A percentile compares a stretch with the other conserved stretches of the same genome.
Evolutionary conservation across 2,888 invertebrate species (phyloP).

Genomic region (Adelognathus sp.): DNA sequence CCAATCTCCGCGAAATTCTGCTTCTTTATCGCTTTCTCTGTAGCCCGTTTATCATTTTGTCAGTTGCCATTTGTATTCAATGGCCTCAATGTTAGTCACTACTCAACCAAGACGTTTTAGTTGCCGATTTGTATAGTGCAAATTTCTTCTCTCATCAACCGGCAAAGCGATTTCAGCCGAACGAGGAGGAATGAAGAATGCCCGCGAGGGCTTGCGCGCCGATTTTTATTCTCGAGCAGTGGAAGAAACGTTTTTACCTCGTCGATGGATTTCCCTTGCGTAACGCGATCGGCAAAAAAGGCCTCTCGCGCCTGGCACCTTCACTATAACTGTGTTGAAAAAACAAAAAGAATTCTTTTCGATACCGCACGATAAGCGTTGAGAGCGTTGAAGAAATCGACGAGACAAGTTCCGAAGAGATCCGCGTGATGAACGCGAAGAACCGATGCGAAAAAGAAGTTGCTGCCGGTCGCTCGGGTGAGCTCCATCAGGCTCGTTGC

Average conservation of each 20-base stretch:
- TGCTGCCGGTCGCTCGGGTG: not conserved
- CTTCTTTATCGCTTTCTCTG: not conserved
- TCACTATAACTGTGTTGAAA: not conserved
- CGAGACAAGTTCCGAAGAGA: slow-evolving; percentile 13
- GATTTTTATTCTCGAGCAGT: not conserved
- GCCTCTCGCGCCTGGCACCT: not conserved
- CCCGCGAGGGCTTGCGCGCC: not conserved
- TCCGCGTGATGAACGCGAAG: slow-evolving; percentile 9
- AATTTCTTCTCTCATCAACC: not conserved
- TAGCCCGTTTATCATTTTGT: not conserved
- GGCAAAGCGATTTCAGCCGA: not conserved
- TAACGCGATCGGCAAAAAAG: not conserved
- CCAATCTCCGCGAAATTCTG: not conserved
- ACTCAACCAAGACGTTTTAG: not conserved
- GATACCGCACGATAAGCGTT: slow-evolving; percentile 20
- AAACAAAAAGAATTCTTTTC: not conserved
- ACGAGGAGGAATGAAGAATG: not conserved
- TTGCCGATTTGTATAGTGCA: not conserved
- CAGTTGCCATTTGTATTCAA: not conserved
- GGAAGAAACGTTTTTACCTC: not conserved
- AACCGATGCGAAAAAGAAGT: slow-evolving; percentile 4
- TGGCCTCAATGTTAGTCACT: not conserved
- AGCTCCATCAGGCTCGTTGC: slow-evolving; percentile 27
- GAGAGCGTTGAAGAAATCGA: slow-evolving; percentile 19
- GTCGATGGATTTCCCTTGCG: not conserved